Evolutionary conservation across 2,888 invertebrate genomes (phyloP), one percentile per base, ranked within the genome.

Genomic region (Plagodis dolabraria): DNA sequence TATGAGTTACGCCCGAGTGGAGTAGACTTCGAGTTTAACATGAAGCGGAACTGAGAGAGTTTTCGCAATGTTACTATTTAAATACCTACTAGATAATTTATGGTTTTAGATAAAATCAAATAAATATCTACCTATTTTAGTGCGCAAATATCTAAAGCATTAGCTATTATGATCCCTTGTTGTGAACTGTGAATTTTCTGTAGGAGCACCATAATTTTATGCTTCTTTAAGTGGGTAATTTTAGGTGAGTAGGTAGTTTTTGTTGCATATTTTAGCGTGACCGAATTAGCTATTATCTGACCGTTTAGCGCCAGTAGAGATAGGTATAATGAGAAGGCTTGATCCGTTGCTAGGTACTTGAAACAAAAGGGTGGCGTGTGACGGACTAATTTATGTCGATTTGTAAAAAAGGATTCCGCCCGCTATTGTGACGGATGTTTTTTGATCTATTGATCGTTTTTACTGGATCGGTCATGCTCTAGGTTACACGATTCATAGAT

Each of bases 51-150:
- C 48, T 58, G 48, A 52, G 33, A 22, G 7, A 43, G 49, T 9
- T 6, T 53, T 7, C 42, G n/a, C 8, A 40, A 46, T 8, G 9
- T 40, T 7, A n/a, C 11, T 0, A 6, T 49, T 60, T 70, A 60
- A 75, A 73, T 65, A 65, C 70, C 22, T 22, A 72, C 56, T 53
- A 22, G 33, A 48, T 11, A 43, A 22, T 51, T 53, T 56, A 53
- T 60, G 22, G 45, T 52, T 34, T 11, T 45, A 45, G 47, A 52
- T 51, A 35, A 4, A 51, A 51, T 55, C 47, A 55, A 54, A 10
- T 10, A 40, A 40, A 7, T 40, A 40, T 5, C 9, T 47, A 40
- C 10, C 34, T 50, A 44, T 38, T 50, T 54, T 44, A 33, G 33
- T 47, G 11, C 45, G 43, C 55, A 57, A 61, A 60, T 53, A 57